These are phyloP conservation scores for Sturnira hondurensis DNA, from an alignment of 2,113 vertebrate genomes.

Conservation along the genomic window DNA sequence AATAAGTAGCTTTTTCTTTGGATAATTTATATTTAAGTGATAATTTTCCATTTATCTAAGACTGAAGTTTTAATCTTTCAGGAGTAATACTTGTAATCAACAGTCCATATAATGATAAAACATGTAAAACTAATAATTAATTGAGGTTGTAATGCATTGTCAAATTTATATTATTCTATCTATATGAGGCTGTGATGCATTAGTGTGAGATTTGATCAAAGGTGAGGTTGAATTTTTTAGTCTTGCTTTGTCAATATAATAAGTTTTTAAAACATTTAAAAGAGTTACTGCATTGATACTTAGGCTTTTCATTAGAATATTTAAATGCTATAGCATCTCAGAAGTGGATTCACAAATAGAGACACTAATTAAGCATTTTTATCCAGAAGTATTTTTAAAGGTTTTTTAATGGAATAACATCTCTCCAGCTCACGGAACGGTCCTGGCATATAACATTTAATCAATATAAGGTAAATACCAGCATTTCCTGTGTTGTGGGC, in stretches of 20 bases:
- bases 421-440: neutral
- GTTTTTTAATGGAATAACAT: neutral
- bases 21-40: neutral
- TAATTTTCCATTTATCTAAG: neutral
- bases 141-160: neutral
- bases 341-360: neutral
- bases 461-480: neutral
- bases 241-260: neutral
- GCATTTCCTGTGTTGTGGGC: neutral
- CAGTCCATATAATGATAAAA: neutral
- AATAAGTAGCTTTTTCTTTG: neutral
- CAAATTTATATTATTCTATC: neutral
- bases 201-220: neutral
- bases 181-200: neutral
- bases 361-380: neutral
- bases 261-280: neutral
- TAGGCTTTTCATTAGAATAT: neutral
- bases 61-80: slow-evolving; percentile 1
- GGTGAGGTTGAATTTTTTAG: neutral
- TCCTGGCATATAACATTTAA: neutral
- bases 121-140: neutral
- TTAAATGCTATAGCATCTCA: neutral
- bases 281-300: neutral
- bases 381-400: neutral
- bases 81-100: neutral